Conservation (phyloP, 2,113 vertebrate species). For the Sylvietta virens region DNA sequence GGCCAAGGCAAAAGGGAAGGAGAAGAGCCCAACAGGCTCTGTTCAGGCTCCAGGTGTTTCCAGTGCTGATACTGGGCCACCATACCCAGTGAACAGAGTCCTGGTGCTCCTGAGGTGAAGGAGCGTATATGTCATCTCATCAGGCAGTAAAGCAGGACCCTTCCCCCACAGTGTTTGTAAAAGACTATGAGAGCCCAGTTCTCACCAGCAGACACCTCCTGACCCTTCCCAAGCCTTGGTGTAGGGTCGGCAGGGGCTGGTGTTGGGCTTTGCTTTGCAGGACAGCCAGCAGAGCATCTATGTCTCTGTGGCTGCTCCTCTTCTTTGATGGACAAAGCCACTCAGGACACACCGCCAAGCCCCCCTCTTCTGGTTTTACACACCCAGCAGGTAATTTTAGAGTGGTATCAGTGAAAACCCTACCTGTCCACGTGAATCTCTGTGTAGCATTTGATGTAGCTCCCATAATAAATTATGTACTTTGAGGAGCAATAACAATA, state of each 20-base stretch:
- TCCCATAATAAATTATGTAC: conserved; percentile 33
- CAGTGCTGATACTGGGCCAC: background rate
- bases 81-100: background rate
- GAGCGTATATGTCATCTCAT: background rate
- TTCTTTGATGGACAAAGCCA: background rate
- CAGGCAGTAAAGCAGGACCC: background rate
- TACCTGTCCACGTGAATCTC: background rate
- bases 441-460: background rate
- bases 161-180: background rate
- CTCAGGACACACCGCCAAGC: background rate
- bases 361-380: background rate
- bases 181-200: background rate
- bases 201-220: background rate
- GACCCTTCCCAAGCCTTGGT: background rate
- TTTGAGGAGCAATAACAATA: conserved; percentile 3
- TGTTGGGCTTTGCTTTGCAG: background rate
- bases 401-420: background rate
- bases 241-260: background rate
- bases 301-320: background rate
- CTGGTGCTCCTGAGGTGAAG: background rate
- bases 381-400: background rate
- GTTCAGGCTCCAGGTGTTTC: background rate
- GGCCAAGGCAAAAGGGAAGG: background rate
- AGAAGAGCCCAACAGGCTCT: background rate
- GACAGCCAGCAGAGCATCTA: background rate